Conservation (phyloP, 2,888 invertebrate genomes). For the Tachina lurida region DNA sequence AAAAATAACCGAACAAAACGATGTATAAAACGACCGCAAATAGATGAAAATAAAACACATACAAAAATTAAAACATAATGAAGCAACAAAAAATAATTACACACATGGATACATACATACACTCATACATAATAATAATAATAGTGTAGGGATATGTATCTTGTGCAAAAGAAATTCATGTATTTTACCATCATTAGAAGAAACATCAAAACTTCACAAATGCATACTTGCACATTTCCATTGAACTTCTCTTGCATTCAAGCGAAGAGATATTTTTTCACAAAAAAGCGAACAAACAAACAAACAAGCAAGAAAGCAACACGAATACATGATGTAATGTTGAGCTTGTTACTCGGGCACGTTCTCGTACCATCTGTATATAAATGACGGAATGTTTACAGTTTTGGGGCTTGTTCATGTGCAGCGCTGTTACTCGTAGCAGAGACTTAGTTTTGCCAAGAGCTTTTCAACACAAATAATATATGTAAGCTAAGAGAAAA, state of each 20-base stretch:
- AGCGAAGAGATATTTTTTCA: conserved; percentile 5
- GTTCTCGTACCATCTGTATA: conserved; percentile 1
- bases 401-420: conserved; percentile 51
- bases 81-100: conserved; percentile 31
- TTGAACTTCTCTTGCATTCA: conserved; percentile 23
- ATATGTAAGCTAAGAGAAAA: conserved; percentile 6
- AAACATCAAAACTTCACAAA: conserved; percentile 32
- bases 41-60: conserved; percentile 13
- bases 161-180: conserved; percentile 49
- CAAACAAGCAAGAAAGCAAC: neutral
- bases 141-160: conserved; percentile 18
- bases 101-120: neutral
- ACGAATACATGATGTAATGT: conserved; percentile 35
- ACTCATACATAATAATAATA: neutral
- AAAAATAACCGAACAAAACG: conserved; percentile 39
- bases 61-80: neutral
- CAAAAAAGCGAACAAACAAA: conserved; percentile 6
- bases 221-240: conserved; percentile 9
- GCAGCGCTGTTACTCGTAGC: conserved; percentile 27
- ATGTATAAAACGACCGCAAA: conserved; percentile 45
- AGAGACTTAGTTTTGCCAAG: neutral
- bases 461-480: conserved; percentile 13
- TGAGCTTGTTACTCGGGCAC: neutral
- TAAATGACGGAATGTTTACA: conserved; percentile 22
- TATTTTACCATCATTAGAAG: conserved; percentile 41